Evolutionary conservation across 1,140 invertebrate species (phyloP).

Genomic region (Mizuhopecten yessoensis): DNA sequence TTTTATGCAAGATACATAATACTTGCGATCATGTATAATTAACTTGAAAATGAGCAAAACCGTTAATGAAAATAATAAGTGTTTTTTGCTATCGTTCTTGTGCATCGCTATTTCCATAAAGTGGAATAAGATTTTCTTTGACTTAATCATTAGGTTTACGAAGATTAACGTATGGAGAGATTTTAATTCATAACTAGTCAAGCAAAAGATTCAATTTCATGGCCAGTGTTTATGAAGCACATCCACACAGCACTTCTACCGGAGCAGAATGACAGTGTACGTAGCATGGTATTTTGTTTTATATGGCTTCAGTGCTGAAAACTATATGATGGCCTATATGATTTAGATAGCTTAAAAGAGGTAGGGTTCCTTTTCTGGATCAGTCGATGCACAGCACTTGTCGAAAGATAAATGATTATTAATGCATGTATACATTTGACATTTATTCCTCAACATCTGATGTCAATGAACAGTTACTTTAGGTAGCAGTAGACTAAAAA

Average conservation of each 20-base stretch:
- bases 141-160: neutral
- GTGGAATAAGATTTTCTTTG: slow-evolving; percentile 26
- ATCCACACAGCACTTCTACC: neutral
- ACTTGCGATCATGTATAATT: neutral
- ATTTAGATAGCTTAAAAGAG: neutral
- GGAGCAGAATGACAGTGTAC: neutral
- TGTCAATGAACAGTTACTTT: too few species aligned
- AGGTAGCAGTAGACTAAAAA: too few species aligned
- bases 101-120: slow-evolving; percentile 39
- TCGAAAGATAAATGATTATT: too few species aligned
- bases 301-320: neutral
- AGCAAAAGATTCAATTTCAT: slow-evolving; percentile 29
- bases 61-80: slow-evolving; percentile 1
- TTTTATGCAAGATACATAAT: neutral
- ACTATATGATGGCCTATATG: neutral
- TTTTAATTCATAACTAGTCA: neutral
- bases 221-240: neutral
- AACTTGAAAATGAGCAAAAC: neutral
- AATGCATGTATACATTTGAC: too few species aligned
- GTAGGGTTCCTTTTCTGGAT: neutral
- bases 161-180: neutral
- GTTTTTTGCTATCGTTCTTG: neutral
- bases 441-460: too few species aligned
- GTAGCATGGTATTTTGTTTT: too few species aligned
- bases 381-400: too few species aligned